phyloP scores from a whole-genome alignment of 1,140 invertebrate species.

The Pectinophora gossypiella region DNA sequence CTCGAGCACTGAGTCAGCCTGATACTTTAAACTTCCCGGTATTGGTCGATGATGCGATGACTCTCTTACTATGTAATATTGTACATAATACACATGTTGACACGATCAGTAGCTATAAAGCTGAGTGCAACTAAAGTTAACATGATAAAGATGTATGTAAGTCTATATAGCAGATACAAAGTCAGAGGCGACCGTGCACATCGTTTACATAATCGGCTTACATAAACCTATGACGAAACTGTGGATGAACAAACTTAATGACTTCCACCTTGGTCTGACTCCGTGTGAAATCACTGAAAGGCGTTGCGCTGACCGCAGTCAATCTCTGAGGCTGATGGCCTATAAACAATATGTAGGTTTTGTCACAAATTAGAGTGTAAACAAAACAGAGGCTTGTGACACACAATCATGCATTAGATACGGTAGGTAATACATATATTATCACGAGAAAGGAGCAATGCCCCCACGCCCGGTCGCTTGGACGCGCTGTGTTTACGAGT shows the following conservation, averaged over 20 bases:
- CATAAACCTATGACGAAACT: conserved; percentile 59
- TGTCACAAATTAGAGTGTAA: background rate
- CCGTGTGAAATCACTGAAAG: conserved; percentile 9
- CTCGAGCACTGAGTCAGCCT: conserved; percentile 14
- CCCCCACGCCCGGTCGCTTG: conserved; percentile 42
- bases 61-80: no score
- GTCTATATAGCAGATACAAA: no score
- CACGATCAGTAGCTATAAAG: no score
- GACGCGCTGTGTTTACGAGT: conserved; percentile 38
- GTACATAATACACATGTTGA: no score
- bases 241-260: conserved; percentile 48
- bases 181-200: conserved; percentile 48
- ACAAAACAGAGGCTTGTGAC: background rate
- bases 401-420: background rate
- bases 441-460: conserved; percentile 36
- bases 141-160: no score
- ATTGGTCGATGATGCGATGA: background rate
- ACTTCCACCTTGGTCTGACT: conserved; percentile 37
- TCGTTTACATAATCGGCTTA: conserved; percentile 59
- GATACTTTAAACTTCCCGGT: conserved; percentile 1
- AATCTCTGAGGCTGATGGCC: background rate
- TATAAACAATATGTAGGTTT: background rate
- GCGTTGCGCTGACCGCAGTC: no score
- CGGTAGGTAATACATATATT: background rate
- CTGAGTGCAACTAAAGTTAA: no score